Conservation (phyloP, 1,140 invertebrate genomes). For the Sitodiplosis mosellana region DNA sequence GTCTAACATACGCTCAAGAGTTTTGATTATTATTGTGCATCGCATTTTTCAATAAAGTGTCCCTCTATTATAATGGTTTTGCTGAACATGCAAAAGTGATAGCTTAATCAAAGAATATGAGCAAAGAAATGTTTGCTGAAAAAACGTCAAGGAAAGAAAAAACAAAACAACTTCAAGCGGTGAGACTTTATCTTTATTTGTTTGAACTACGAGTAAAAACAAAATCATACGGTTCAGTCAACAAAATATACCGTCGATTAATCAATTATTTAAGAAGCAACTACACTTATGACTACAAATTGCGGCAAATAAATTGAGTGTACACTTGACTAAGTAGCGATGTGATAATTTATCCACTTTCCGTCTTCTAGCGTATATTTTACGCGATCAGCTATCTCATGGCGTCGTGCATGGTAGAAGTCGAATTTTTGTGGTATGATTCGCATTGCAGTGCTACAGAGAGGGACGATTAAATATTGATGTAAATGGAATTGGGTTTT, state of each 20-base stretch:
- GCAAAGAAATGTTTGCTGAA: too few species aligned
- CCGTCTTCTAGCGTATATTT: constrained; percentile 13
- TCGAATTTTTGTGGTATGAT: constrained; percentile 15
- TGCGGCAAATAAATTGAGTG: constrained; percentile 5
- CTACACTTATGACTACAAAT: constrained; percentile 10
- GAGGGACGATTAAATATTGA: not conserved
- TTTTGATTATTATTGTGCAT: too few species aligned
- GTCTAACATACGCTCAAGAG: too few species aligned
- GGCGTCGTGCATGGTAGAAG: constrained; percentile 12
- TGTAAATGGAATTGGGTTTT: too few species aligned
- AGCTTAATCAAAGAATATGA: too few species aligned
- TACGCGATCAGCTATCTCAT: constrained; percentile 16
- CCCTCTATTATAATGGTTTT: too few species aligned
- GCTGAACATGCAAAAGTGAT: too few species aligned
- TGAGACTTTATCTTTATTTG: too few species aligned
- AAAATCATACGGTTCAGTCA: not conserved
- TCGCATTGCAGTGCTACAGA: constrained; percentile 15
- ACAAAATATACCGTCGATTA: not conserved
- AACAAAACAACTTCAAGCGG: too few species aligned
- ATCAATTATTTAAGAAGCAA: constrained; percentile 10
- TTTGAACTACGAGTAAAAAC: constrained; percentile 8
- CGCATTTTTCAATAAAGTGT: too few species aligned
- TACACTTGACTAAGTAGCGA: constrained; percentile 11
- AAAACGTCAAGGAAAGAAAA: too few species aligned
- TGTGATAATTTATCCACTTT: constrained; percentile 12